Evolutionary conservation across 2,888 invertebrate species (phyloP).

Genomic region (Pseudococcus longispinus): DNA sequence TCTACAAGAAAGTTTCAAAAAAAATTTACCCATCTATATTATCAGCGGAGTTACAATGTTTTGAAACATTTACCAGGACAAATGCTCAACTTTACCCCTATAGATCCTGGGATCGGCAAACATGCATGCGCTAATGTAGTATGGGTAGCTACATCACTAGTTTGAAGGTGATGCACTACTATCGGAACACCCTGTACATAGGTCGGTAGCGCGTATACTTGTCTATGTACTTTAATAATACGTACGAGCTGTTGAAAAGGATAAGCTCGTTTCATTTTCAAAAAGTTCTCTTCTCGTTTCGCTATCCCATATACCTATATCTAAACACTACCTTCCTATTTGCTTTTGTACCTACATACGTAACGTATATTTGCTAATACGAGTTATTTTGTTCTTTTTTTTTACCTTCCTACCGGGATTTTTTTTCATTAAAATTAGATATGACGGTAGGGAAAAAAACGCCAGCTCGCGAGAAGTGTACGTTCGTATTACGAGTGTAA

Average conservation of each 20-base stretch:
- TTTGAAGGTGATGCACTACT: too few relatives aligned
- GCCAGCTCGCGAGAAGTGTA: neutral
- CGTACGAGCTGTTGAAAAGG: conserved; percentile 40
- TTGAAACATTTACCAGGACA: too few relatives aligned
- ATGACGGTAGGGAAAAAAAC: neutral
- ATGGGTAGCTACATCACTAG: too few relatives aligned
- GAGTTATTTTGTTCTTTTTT: conserved; percentile 24
- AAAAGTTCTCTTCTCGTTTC: neutral
- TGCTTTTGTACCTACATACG: neutral
- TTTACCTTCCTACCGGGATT: neutral
- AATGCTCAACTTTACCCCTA: too few relatives aligned
- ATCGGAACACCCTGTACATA: too few relatives aligned
- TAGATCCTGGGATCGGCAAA: too few relatives aligned
- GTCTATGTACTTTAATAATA: conserved; percentile 42
- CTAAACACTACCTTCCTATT: neutral
- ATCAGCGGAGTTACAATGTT: too few relatives aligned
- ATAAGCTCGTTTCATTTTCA: conserved; percentile 41
- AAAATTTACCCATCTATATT: too few relatives aligned
- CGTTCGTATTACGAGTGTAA: neutral
- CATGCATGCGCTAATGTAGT: too few relatives aligned
- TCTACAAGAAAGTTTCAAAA: too few relatives aligned
- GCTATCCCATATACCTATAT: neutral
- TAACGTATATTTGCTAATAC: neutral
- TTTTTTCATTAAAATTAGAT: conserved; percentile 17
- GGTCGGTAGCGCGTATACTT: neutral